These are phyloP conservation scores for Pyrocoelia pectoralis DNA, from an alignment of 2,888 invertebrate genomes.

Conservation along the genomic window DNA sequence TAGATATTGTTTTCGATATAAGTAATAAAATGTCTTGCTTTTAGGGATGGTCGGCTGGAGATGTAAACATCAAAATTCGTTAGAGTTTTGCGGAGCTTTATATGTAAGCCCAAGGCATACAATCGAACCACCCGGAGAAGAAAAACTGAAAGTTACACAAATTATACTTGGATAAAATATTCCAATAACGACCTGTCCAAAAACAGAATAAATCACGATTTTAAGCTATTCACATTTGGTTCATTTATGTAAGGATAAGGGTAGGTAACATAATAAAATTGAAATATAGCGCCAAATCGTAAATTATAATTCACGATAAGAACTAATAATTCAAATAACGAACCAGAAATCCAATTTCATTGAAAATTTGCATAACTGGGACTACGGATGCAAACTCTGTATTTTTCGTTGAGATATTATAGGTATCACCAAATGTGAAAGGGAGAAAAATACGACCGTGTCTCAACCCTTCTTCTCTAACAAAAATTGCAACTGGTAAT, in stretches of 20 bases:
- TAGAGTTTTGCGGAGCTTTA: constrained; percentile 60
- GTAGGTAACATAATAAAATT: constrained; percentile 6
- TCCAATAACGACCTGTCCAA: neutral
- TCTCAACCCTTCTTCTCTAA: constrained; percentile 9
- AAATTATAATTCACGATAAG: constrained; percentile 15
- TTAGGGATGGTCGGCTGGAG: constrained; percentile 61
- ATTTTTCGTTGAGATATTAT: neutral
- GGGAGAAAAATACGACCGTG: constrained; percentile 8
- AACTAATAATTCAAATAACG: constrained; percentile 17
- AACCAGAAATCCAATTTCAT: constrained; percentile 13
- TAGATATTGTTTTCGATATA: too few relatives aligned
- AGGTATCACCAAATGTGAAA: constrained; percentile 12
- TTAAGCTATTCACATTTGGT: neutral
- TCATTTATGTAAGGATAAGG: neutral
- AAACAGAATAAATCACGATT: neutral
- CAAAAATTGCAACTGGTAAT: constrained; percentile 26
- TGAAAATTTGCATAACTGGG: constrained; percentile 13
- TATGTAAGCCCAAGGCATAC: constrained; percentile 59
- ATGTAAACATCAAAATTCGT: constrained; percentile 52
- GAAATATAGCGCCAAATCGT: constrained; percentile 12
- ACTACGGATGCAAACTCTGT: neutral
- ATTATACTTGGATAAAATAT: constrained; percentile 47
- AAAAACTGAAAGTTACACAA: constrained; percentile 27
- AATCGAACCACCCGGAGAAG: constrained; percentile 48
- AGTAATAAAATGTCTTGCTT: constrained; percentile 36